A percentile compares a stretch with the other conserved stretches of the same genome.
These are phyloP conservation scores for Probaryconus sp. DNA, from an alignment of 1,140 invertebrate genomes.

Conservation along the genomic window DNA sequence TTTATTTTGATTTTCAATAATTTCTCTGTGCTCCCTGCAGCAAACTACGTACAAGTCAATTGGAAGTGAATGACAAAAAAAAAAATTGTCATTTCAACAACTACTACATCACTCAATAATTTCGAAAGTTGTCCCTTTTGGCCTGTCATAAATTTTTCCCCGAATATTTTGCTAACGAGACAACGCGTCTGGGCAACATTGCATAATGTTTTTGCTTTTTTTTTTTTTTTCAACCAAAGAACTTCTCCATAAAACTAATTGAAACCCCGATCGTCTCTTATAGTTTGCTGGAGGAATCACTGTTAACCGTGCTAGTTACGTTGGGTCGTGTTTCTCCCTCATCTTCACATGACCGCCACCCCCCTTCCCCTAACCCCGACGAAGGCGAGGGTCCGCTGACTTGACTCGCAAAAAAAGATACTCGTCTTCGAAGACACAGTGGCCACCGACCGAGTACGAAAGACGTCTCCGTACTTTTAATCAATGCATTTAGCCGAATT, in stretches of 20 bases:
- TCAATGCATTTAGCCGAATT: too few species aligned
- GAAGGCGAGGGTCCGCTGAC: too few species aligned
- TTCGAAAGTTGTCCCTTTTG: too few species aligned
- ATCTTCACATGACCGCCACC: not conserved
- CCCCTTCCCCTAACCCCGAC: not conserved
- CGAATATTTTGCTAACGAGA: constrained; percentile 32
- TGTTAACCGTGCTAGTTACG: constrained; percentile 54
- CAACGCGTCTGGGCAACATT: not conserved
- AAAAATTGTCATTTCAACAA: too few species aligned
- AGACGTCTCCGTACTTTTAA: too few species aligned
- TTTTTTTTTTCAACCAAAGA: not conserved
- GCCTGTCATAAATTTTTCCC: not conserved
- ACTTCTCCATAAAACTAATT: constrained; percentile 42
- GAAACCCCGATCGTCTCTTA: constrained; percentile 28
- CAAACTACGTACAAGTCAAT: too few species aligned
- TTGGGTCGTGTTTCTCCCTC: not conserved
- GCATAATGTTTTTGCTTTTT: constrained; percentile 40
- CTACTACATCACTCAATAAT: constrained; percentile 12
- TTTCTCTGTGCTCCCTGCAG: too few species aligned
- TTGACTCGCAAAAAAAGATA: too few species aligned
- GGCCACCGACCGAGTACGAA: too few species aligned
- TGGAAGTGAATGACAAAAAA: too few species aligned
- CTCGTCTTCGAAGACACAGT: too few species aligned
- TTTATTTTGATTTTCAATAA: too few species aligned
- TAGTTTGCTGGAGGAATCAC: constrained; percentile 33